A percentile compares a stretch with the other conserved stretches of the same genome.
Conservation (phyloP, 2,888 invertebrate genomes). For the Panorpa germanica region DNA sequence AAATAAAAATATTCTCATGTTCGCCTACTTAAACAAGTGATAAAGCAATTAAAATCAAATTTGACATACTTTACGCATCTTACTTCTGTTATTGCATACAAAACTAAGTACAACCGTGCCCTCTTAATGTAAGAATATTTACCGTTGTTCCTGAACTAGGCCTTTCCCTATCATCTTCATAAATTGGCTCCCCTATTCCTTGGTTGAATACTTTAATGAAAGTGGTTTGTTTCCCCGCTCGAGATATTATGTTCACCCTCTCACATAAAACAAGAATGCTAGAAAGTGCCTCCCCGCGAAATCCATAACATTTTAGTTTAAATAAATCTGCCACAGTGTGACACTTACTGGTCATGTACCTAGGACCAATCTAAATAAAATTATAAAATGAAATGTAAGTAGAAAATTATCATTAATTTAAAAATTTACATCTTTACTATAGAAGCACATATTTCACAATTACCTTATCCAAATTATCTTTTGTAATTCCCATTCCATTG, state of each 20-base stretch:
- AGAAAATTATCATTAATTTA: too few species aligned
- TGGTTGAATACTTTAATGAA: conserved; percentile 34
- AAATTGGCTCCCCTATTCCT: conserved; percentile 24
- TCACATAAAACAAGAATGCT: conserved; percentile 37
- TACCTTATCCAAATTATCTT: conserved; percentile 31
- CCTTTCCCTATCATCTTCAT: conserved; percentile 22
- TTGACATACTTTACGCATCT: too few species aligned
- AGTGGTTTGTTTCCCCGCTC: too few species aligned
- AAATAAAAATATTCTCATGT: too few species aligned
- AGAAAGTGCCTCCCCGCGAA: conserved; percentile 44
- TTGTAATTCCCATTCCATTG: conserved; percentile 48
- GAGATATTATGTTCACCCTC: conserved; percentile 37
- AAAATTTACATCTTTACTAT: too few species aligned
- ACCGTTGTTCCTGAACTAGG: conserved; percentile 52
- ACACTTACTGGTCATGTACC: conserved; percentile 46
- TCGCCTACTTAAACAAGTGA: too few species aligned
- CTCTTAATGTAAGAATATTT: conserved; percentile 16
- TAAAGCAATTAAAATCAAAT: too few species aligned
- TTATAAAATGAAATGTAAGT: too few species aligned
- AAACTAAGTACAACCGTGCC: too few species aligned
- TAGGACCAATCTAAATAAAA: too few species aligned
- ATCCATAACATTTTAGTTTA: conserved; percentile 39
- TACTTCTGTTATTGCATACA: too few species aligned
- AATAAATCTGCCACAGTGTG: conserved; percentile 28
- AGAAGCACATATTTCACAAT: too few species aligned